Percentiles rank a stretch among this genome's conserved stretches.
Conservation (phyloP, 2,797 vertebrate species). For the Cetoscarus ocellatus region DNA sequence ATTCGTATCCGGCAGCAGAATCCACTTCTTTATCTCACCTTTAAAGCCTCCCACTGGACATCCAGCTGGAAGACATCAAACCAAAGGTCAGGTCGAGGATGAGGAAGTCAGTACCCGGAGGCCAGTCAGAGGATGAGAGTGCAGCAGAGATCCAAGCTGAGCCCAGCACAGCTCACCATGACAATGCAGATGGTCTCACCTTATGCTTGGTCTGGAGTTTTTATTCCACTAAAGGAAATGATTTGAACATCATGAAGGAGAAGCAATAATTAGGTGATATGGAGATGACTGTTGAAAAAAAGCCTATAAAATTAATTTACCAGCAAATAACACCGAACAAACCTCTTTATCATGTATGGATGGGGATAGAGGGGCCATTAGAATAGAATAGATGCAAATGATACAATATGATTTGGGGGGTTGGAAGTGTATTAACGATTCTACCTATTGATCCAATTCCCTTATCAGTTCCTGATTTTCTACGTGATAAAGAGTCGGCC, state of each 20-base stretch:
- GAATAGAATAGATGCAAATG: too few relatives aligned
- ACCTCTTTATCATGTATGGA: too few relatives aligned
- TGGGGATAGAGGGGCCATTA: too few relatives aligned
- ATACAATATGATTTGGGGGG: too few relatives aligned
- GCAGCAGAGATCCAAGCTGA: constrained; percentile 24
- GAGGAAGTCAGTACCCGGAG: constrained; percentile 48
- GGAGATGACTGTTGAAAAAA: too few relatives aligned
- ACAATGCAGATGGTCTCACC: constrained; percentile 39
- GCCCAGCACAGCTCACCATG: constrained; percentile 34
- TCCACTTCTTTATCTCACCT: constrained; percentile 43
- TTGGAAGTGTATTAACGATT: too few relatives aligned
- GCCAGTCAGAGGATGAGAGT: constrained; percentile 43
- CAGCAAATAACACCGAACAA: too few relatives aligned
- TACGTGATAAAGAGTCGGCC: too few relatives aligned
- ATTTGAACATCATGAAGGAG: not conserved
- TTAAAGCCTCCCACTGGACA: constrained; percentile 49
- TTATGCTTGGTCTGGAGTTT: constrained; percentile 29
- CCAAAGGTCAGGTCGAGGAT: constrained; percentile 63
- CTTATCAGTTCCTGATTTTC: too few relatives aligned
- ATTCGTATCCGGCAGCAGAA: constrained; percentile 27
- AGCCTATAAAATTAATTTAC: too few relatives aligned
- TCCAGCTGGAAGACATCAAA: constrained; percentile 58
- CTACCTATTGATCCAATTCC: too few relatives aligned
- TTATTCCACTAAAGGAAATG: constrained; percentile 24
- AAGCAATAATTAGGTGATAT: too few relatives aligned